phyloP scores from a whole-genome alignment of 2,113 vertebrate genomes.

The Tamias sibiricus region DNA sequence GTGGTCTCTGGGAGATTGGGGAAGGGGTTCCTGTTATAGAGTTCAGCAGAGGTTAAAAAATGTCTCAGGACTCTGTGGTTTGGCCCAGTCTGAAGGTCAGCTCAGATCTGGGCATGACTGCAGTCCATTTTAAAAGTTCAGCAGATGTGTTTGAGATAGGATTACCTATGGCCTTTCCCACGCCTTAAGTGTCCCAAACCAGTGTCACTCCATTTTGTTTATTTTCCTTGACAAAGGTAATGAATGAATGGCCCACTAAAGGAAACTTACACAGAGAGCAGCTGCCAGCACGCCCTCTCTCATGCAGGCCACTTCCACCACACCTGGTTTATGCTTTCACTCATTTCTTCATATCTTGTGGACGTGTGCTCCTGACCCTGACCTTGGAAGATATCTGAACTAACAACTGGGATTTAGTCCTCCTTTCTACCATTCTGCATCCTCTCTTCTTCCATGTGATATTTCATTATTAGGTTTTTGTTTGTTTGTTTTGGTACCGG shows the following conservation, averaged over 20 bases:
- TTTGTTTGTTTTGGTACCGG: too few species aligned
- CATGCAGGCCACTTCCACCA: not conserved
- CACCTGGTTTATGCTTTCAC: too few species aligned
- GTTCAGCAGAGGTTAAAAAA: not conserved
- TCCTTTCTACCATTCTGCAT: not conserved
- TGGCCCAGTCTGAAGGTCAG: not conserved
- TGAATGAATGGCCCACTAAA: not conserved
- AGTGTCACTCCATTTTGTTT: not conserved
- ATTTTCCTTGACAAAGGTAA: not conserved
- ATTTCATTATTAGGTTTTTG: not conserved
- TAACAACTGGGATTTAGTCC: not conserved
- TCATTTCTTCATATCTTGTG: not conserved
- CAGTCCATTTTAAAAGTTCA: not conserved
- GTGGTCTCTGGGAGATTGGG: not conserved
- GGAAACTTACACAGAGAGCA: not conserved
- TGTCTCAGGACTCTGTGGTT: too few species aligned
- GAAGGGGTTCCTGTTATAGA: not conserved
- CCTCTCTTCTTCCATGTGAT: not conserved
- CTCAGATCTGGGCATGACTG: not conserved
- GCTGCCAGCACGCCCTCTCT: rapidly evolving
- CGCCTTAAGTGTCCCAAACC: not conserved
- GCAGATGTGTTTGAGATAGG: not conserved
- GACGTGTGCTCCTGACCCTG: not conserved
- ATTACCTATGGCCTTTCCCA: not conserved
- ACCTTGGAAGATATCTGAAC: not conserved